A percentile compares a stretch with the other conserved stretches of the same genome.
phyloP scores from a whole-genome alignment of 2,113 vertebrate genomes.

The Dinomys branickii region DNA sequence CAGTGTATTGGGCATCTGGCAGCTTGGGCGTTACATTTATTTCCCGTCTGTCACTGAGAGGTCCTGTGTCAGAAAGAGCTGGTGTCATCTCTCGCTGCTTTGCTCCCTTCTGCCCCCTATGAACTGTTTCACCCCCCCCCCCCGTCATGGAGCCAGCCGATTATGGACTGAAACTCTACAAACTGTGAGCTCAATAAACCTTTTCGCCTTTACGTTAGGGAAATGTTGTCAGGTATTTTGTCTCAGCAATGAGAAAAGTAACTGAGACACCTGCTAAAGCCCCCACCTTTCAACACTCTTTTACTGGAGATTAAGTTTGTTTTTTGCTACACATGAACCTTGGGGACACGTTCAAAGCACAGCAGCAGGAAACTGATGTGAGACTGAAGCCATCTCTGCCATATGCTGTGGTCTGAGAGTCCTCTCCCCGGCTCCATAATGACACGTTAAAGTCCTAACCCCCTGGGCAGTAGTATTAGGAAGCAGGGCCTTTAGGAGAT shows the following conservation, averaged over 20 bases:
- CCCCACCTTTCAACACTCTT: no score
- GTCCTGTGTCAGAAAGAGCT: background rate
- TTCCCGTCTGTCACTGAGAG: background rate
- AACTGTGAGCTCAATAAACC: background rate
- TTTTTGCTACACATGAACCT: background rate
- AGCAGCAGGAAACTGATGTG: background rate
- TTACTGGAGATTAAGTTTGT: background rate
- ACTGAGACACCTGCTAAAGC: background rate
- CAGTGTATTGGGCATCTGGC: background rate
- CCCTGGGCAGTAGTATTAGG: background rate
- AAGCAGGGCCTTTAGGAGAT: background rate
- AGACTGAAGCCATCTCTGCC: background rate
- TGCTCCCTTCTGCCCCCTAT: background rate
- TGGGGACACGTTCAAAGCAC: background rate
- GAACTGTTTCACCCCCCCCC: background rate
- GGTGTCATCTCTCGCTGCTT: background rate
- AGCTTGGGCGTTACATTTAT: background rate
- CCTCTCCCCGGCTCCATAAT: background rate
- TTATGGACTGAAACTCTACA: background rate
- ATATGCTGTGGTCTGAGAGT: background rate
- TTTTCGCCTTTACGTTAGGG: background rate
- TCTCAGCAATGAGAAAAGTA: background rate
- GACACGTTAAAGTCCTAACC: background rate
- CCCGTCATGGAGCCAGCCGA: background rate
- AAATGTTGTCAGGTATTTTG: background rate